Percentiles rank a stretch among this genome's conserved stretches.
phyloP scores from a whole-genome alignment of 1,140 invertebrate species.

The Penaeus vannamei region DNA sequence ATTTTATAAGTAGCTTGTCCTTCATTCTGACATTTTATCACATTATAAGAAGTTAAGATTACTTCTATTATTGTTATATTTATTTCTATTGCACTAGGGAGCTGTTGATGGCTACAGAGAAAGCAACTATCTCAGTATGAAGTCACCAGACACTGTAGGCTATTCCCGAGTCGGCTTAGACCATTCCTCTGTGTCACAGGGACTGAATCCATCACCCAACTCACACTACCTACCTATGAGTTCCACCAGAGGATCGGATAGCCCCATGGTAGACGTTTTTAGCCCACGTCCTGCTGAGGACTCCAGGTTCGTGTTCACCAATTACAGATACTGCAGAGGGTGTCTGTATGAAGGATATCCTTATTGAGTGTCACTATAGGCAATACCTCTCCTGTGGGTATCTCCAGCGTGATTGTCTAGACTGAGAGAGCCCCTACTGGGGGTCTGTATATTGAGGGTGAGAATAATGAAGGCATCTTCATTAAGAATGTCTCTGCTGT shows the following conservation, averaged over 20 bases:
- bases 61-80: background rate
- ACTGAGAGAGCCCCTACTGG: too few relatives aligned
- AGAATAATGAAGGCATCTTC: too few relatives aligned
- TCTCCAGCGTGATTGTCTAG: too few relatives aligned
- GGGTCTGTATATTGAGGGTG: too few relatives aligned
- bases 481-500: too few relatives aligned
- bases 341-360: background rate
- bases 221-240: conserved; percentile 46
- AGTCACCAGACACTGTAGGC: conserved; percentile 38
- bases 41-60: background rate
- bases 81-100: background rate
- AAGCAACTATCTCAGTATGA: conserved; percentile 33
- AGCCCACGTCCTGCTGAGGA: conserved; percentile 26
- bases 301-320: background rate
- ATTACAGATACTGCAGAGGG: background rate
- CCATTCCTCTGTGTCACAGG: background rate
- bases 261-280: conserved; percentile 31
- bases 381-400: too few relatives aligned
- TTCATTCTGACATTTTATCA: background rate
- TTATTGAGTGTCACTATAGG: too few relatives aligned
- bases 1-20: too few relatives aligned
- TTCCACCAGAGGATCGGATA: background rate
- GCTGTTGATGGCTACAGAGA: background rate
- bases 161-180: conserved; percentile 24
- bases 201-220: background rate